Base-by-base conservation (phyloP, 1,140 invertebrate genomes). In the Phymorhynchus buccinoides region DNA sequence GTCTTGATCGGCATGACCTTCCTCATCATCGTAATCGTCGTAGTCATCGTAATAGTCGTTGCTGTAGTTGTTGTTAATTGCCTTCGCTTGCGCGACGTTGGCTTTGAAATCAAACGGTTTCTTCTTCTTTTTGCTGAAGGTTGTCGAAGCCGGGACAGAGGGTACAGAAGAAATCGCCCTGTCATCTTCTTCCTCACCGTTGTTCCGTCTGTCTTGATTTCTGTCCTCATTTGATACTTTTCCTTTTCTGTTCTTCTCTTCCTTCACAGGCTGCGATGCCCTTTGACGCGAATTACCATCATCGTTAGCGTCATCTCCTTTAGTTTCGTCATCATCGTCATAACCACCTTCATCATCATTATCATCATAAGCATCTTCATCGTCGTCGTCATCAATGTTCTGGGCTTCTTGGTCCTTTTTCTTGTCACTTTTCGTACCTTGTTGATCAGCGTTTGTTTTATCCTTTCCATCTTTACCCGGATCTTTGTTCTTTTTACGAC, bases 81-180 rank as follows among this genome's bases (percentile, higher is more conserved):
- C 16, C 7, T n/a, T 32, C 35, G 27, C 68, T 71, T 71, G 68
- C 68, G 32, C 6, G 1, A 71, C 27, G 68, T 71, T 71, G 30
- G 68, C 68, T 71, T 71, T 71, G 35, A 71, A 71, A 37, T 71
- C 68, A 18, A 71, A 71, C 0, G 68, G 1, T 71, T 71, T 71
- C 35, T 71, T 71, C 68, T 37, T 71, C 30, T 71, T 71, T 18
- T 71, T 71, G 68, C 68, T 18, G 18, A 71, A 71, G 32, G 68
- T 32, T 6, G 18, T 71, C 30, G 68, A 32, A 18, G 68, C 30
- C 0, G 68, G 30, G 30, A 71, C 30, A 37, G 68, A 35, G 30
- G 68, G 6, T 1, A 71, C 35, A 32, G 35, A 6, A 35, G 68
- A 32, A 3, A 6, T 37, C 14, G 30, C 30, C 7, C 30, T 18